phyloP scores from a whole-genome alignment of 2,797 vertebrate species.

The Eupleurogrammus muticus region DNA sequence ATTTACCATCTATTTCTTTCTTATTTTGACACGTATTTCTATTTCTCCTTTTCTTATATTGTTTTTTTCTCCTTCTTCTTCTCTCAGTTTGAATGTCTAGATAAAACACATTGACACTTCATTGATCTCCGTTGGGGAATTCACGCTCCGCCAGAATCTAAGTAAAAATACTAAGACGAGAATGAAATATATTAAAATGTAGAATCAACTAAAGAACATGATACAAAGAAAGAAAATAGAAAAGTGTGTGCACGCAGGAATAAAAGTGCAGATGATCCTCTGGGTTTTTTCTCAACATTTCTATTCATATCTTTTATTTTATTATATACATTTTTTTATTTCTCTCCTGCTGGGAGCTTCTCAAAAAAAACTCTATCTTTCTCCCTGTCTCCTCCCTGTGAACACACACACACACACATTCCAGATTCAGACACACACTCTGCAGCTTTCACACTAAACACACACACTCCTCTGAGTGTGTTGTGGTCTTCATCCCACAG shows the following conservation, averaged over 20 bases:
- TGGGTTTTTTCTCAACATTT: neutral
- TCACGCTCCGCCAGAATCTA: too few species aligned
- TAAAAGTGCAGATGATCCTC: neutral
- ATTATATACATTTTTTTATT: conserved; percentile 29
- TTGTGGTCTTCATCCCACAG: conserved; percentile 32
- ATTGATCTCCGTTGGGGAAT: too few species aligned
- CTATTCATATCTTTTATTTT: conserved; percentile 3
- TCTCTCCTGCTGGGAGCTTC: conserved; percentile 30
- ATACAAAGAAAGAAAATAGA: too few species aligned
- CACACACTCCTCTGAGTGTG: conserved; percentile 16
- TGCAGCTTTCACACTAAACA: conserved; percentile 4
- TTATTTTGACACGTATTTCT: too few species aligned
- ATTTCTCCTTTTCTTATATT: too few species aligned
- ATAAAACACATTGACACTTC: too few species aligned
- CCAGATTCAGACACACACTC: neutral
- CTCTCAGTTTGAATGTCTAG: too few species aligned
- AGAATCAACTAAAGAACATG: too few species aligned
- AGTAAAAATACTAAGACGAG: too few species aligned
- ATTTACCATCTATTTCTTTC: neutral
- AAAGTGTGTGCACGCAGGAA: too few species aligned
- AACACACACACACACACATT: neutral
- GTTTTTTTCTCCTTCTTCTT: too few species aligned
- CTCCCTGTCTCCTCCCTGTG: conserved; percentile 1
- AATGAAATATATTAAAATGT: too few species aligned
- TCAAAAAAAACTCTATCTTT: neutral